phyloP scores from a whole-genome alignment of 2,888 invertebrate species.

The Leptinotarsa tumamoca region DNA sequence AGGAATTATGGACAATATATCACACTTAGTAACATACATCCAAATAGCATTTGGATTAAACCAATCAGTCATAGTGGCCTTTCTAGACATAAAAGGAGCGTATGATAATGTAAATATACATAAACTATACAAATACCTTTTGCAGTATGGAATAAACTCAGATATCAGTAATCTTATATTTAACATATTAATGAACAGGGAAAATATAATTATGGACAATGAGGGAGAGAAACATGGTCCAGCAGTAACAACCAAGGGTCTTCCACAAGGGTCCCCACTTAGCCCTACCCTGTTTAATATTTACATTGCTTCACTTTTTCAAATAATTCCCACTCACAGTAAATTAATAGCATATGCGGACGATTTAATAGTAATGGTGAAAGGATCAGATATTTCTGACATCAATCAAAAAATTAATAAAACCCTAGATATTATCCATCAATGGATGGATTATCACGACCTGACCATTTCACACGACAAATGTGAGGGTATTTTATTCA shows the following conservation, averaged over 20 bases:
- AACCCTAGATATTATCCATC: no score
- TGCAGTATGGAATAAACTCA: neutral
- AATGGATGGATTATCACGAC: no score
- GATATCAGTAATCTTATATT: conserved; percentile 8
- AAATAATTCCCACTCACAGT: conserved; percentile 14
- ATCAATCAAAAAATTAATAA: conserved; percentile 14
- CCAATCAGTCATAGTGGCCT: neutral
- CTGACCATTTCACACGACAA: no score
- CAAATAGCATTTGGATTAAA: conserved; percentile 7
- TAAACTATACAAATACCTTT: neutral
- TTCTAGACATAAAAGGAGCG: conserved; percentile 17
- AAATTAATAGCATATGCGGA: conserved; percentile 25
- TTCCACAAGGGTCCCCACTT: no score
- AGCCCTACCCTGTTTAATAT: no score
- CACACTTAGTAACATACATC: neutral
- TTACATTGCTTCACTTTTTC: conserved; percentile 22
- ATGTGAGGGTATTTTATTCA: no score
- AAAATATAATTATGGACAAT: no score
- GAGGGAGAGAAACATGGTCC: no score
- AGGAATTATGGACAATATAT: conserved; percentile 1
- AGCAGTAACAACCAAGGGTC: no score
- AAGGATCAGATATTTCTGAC: conserved; percentile 4
- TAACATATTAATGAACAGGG: neutral
- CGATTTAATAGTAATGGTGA: conserved; percentile 3
- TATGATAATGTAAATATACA: conserved; percentile 12